These are phyloP conservation scores for Nesidiocoris tenuis DNA, from an alignment of 2,888 invertebrate species.

Conservation along the genomic window DNA sequence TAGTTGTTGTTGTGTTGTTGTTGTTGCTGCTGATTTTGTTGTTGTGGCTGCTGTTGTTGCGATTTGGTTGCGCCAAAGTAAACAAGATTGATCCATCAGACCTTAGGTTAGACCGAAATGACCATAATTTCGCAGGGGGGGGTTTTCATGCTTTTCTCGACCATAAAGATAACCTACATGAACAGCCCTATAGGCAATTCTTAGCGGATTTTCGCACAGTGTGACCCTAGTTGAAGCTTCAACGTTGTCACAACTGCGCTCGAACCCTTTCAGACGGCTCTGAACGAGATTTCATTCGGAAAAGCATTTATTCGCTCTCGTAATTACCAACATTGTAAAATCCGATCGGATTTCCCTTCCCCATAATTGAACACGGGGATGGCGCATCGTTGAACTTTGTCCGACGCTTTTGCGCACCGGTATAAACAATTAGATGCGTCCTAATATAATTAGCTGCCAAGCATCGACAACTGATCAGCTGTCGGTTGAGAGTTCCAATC, in stretches of 20 bases:
- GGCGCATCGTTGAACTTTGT: neutral
- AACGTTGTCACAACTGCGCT: neutral
- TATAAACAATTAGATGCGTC: neutral
- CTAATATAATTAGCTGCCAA: neutral
- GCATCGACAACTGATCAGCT: neutral
- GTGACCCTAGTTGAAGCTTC: no score
- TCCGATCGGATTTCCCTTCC: neutral
- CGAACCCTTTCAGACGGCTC: neutral
- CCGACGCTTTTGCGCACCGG: neutral
- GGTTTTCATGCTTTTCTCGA: no score
- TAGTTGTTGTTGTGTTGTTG: no score
- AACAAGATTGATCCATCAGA: no score
- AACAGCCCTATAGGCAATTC: no score
- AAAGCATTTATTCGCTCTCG: neutral
- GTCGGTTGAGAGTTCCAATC: neutral
- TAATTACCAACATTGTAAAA: neutral
- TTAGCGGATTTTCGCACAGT: no score
- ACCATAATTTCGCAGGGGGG: no score
- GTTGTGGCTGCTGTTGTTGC: no score
- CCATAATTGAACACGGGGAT: neutral
- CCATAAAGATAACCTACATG: no score
- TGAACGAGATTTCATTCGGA: neutral
- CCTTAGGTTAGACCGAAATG: no score
- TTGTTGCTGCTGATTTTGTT: no score
- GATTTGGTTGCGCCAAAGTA: no score